Base-by-base conservation (phyloP, 2,797 vertebrate species). In the Arnoldichthys spilopterus region DNA sequence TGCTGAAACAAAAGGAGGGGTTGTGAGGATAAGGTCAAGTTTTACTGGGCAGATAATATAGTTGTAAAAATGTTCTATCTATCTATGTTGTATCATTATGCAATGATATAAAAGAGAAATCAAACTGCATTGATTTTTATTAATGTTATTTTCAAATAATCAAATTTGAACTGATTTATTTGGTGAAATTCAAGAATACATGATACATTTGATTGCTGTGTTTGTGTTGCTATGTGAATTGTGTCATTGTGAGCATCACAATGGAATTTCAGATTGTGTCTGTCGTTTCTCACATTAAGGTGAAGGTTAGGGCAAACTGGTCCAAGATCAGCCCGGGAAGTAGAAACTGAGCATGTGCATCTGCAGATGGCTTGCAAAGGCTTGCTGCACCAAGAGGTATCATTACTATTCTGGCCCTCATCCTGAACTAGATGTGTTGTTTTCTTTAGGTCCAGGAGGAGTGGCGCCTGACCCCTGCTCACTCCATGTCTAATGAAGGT, bases 401-500 rank as follows among this genome's bases (percentile, higher is more conserved):
- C 91, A 92, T 95, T 94, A 91, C 91, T 90, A 93, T 94, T 96
- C 95, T 92, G 90, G 90, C 90, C 93, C 91, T 94, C 88, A 87
- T 89, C 91, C 85, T 78, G 81, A 78, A 91, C 93, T 94, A 94
- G 94, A 95, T 93, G 91, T 92, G 92, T 90, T 92, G 91, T 92
- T 92, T 90, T 92, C 92, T 93, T 93, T 89, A 89, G 74, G 90
- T 91, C 89, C 77, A 82, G 88, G 90, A 90, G 90, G 93, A 94
- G 91, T 91, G 92, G 91, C 88, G 90, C 90, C 91, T 92, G 94
- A 96, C 94, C 93, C 88, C 80, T 89, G 89, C 87, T 97, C 90
- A 92, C 94, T 94, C 91, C 82, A 43, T 85, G 89, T 91, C 93
- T 94, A 93, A 94, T 92, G 95, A 95, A 95, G 95, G 94, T 95